Evolutionary conservation across 2,888 invertebrate species (phyloP).

Genomic region (Laothoe populi): DNA sequence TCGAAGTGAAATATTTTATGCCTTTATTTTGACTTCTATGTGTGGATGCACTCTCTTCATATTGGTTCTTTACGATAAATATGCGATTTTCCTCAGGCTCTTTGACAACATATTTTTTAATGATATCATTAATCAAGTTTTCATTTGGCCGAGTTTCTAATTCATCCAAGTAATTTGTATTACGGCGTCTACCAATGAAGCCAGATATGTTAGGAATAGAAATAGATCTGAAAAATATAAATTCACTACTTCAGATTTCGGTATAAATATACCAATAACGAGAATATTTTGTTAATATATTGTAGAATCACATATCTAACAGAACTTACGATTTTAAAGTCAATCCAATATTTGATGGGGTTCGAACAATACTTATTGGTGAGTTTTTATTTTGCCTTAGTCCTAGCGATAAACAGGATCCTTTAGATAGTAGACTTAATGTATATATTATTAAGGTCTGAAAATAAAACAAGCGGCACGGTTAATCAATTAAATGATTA

Average conservation of each 20-base stretch:
- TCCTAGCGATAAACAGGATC: slow-evolving; percentile 3
- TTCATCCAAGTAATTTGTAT: neutral
- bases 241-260: neutral
- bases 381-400: neutral
- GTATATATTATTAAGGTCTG: slow-evolving; percentile 5
- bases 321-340: slow-evolving; percentile 19
- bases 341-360: slow-evolving; percentile 1
- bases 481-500: slow-evolving; percentile 9
- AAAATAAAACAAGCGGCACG: slow-evolving; percentile 9
- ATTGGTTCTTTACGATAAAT: neutral
- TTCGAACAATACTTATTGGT: neutral
- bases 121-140: neutral
- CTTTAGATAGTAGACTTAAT: neutral
- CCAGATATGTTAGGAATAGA: neutral
- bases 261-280: neutral
- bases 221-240: neutral
- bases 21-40: neutral
- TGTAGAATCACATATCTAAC: neutral
- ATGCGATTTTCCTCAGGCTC: neutral
- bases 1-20: neutral
- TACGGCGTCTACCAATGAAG: neutral
- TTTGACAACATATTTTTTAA: neutral
- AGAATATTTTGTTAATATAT: neutral
- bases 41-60: neutral
- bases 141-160: neutral